Conservation (phyloP, 2,113 vertebrate species). For the Barnardius zonarius region DNA sequence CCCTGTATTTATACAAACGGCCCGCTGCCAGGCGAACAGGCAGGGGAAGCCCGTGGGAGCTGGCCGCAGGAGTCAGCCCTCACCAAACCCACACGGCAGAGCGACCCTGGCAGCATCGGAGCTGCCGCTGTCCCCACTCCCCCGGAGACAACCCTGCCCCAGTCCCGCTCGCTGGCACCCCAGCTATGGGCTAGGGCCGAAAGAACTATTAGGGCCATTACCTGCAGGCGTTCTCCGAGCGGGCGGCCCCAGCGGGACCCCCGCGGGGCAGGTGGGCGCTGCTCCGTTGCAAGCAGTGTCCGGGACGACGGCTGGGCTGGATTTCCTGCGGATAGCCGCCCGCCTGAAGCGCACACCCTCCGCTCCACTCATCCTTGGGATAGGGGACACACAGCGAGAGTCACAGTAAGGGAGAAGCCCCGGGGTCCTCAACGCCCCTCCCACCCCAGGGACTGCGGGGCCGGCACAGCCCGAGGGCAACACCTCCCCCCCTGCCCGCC, state of each 20-base stretch:
- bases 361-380: neutral
- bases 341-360: neutral
- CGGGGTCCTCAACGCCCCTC: neutral
- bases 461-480: neutral
- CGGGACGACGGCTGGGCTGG: neutral
- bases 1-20: rapidly evolving
- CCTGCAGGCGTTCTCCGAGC: neutral
- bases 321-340: conserved; percentile 41
- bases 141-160: neutral
- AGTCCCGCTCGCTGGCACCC: no score
- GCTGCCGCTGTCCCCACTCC: neutral
- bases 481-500: neutral
- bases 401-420: neutral
- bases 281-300: neutral
- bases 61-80: neutral
- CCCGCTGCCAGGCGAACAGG: neutral
- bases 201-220: neutral
- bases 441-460: neutral
- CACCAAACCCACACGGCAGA: neutral
- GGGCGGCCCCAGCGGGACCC: neutral
- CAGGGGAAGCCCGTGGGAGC: rapidly evolving
- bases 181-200: no score
- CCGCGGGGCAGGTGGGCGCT: neutral
- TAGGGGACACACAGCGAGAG: neutral
- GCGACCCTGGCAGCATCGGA: neutral